Evolutionary conservation across 2,113 vertebrate genomes (phyloP).

Genomic region (Stictonetta naevosa): DNA sequence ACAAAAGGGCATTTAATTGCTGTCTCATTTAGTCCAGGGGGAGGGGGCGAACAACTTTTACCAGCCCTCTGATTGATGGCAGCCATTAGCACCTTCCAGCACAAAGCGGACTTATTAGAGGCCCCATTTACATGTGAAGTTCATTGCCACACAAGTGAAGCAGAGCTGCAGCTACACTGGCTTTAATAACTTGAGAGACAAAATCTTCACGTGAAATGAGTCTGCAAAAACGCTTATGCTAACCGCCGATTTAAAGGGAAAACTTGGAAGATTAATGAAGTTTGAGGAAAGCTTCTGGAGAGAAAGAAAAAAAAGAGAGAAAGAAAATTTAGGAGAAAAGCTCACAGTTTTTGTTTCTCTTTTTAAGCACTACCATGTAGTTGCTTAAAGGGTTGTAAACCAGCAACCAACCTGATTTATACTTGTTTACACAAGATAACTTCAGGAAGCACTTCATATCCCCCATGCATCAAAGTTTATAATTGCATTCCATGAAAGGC

Average conservation of each 20-base stretch:
- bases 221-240: not conserved
- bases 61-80: slow-evolving; percentile 63
- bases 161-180: not conserved
- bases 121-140: slow-evolving; percentile 59
- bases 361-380: not conserved
- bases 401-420: not conserved
- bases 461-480: not conserved
- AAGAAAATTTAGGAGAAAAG: not conserved
- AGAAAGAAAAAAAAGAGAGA: not conserved
- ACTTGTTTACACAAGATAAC: not conserved
- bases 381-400: not conserved
- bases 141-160: slow-evolving; percentile 44
- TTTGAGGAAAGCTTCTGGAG: not conserved
- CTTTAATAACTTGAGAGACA: slow-evolving; percentile 15
- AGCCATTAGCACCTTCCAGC: slow-evolving; percentile 57
- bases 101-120: slow-evolving; percentile 42
- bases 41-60: slow-evolving; percentile 62
- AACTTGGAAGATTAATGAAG: not conserved
- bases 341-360: not conserved
- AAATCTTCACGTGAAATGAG: not conserved
- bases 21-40: slow-evolving; percentile 61
- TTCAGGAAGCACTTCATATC: not conserved
- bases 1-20: slow-evolving; percentile 72
- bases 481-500: not conserved
- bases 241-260: not conserved